Evolutionary conservation across 2,888 invertebrate species (phyloP), one percentile per base, ranked within the genome.

Genomic region (Criorhina ranunculi): DNA sequence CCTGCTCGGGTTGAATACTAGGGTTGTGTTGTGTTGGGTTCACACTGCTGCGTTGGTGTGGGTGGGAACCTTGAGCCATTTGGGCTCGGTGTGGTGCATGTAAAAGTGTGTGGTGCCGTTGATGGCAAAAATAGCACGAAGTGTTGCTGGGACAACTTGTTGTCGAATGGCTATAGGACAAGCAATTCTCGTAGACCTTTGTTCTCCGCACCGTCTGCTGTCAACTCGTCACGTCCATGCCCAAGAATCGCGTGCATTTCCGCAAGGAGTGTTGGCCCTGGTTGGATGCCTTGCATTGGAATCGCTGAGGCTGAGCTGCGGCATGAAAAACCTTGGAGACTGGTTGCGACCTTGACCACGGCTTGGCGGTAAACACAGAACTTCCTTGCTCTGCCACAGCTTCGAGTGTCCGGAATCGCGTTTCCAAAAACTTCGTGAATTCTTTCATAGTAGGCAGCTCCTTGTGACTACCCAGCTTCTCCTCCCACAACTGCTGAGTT

Each of bases 101-200:
- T 17, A 46, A 19, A 6, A 46, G 19, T 46, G 19, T 19, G 9
- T 46, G 12, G 46, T 19, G 46, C 6, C 17, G 17, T 19, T 17
- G 5, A 5, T 46, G 17, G 24, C 49, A 49, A 6, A 46, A 19
- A 19, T 46, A 17, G 8, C 17, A 46, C 8, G 17, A n/a, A n/a
- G n/a, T n/a, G n/a, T n/a, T 24, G 12, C 53, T 55, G 8, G 53
- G 33, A 12, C 53, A 15, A 35, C 35, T 15, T n/a, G n/a, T 12
- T 35, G 53, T 55, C 33, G 33, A 17, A 5, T 55, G 53, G 24
- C 17, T 55, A 24, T 35, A 35, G 3, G 35, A 33, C 7, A 55
- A 35, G 17, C 53, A 53, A 9, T 53, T 53, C 8, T 12, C 31
- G 24, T 24, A 55, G 5, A 33, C 33, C 9, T 24, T 8, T 12